Evolutionary conservation across 2,113 vertebrate species (phyloP), one percentile per base, ranked within the genome.

Genomic region (Triplophysa rosa): DNA sequence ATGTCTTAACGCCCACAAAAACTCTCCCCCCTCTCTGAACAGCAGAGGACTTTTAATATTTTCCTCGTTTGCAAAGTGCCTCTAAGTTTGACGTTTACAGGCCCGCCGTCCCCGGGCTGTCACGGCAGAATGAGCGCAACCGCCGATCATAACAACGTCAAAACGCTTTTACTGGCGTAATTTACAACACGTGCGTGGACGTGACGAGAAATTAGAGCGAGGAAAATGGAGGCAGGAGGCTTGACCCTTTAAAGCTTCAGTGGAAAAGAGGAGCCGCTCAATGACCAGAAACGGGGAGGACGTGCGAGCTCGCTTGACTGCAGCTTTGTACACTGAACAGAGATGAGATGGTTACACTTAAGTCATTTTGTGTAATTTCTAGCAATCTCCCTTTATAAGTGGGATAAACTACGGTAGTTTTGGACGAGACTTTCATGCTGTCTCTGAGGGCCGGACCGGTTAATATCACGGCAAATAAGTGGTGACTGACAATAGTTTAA

Each of bases 341-440:
- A 54, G 62, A 77, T 65, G 73, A 76, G 70, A 81, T 81, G 79
- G 72, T 81, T 81, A 52, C 79, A 76, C 70, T 81, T 75, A 81
- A 67, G 24, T 62, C 54, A 81, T 81, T 81, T 75, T 40, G 49
- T 67, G 54, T 54, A 66, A 76, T 75, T 81, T 62, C 49, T 67
- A 45, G 79, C 70, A 59, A 74, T 67, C 78, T 80, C 78, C 59
- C 61, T 61, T 59, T 76, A 12, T 59, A 61, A 81, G 71, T 67
- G 71, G 73, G 56, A 67, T 81, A 68, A 81, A 76, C 54, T 61
- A 33, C 19, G 56, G 71, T 68, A 33, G 62, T 67, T 75, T 65
- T 19, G 17, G 24, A 54, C 21, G 61, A 65, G 45, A 24, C 73
- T 77, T 77, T 77, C 62, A 65, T 65, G 73, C 73, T 11, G 62